Percentiles rank a stretch among this genome's conserved stretches.
Evolutionary conservation across 2,888 invertebrate species (phyloP).

Genomic region (Nephrotoma appendiculata): DNA sequence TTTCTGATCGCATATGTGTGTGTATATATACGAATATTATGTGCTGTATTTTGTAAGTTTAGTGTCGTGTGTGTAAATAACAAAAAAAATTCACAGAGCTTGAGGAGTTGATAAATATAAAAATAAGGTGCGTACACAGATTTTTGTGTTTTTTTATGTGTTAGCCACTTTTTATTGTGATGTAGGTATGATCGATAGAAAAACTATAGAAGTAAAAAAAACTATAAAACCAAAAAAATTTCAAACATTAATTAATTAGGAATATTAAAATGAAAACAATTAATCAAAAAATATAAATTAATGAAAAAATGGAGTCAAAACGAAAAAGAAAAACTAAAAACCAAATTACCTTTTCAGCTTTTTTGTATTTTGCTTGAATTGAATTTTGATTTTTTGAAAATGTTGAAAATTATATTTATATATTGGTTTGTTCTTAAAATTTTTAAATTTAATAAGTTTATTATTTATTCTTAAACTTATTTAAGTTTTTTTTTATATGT

Average conservation of each 20-base stretch:
- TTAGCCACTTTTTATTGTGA: neutral
- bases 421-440: neutral
- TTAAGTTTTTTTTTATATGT: conserved; percentile 27
- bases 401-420: neutral
- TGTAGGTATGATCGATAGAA: neutral
- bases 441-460: neutral
- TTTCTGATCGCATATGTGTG: neutral
- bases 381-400: neutral
- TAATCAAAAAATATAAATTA: neutral
- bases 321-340: neutral
- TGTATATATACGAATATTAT: neutral
- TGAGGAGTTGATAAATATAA: neutral
- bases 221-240: neutral
- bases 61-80: neutral
- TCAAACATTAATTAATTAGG: neutral
- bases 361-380: neutral
- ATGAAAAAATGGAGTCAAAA: neutral
- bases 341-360: neutral
- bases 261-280: conserved; percentile 16
- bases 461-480: conserved; percentile 16
- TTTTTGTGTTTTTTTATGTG: neutral
- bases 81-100: neutral
- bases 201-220: neutral
- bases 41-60: neutral
- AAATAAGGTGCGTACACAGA: neutral